phyloP scores from a whole-genome alignment of 2,797 vertebrate species.

The Rhyacichthys aspro region DNA sequence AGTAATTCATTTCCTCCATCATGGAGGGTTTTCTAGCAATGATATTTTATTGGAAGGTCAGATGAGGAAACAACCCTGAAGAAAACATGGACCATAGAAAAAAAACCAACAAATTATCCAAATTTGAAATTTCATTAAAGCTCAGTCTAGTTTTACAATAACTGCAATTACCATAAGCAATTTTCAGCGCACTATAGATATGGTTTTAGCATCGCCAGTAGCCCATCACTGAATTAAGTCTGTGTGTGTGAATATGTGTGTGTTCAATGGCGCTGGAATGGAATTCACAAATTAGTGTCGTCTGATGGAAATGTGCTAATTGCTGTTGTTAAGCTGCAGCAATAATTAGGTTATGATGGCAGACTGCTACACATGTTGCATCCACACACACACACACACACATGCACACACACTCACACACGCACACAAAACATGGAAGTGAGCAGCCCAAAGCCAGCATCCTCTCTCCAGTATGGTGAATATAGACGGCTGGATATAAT shows the following conservation, averaged over 20 bases:
- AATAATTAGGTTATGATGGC: constrained; percentile 84
- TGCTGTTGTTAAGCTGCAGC: constrained; percentile 81
- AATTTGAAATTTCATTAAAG: constrained; percentile 73
- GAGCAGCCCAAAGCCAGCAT: constrained; percentile 49
- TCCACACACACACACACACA: constrained; percentile 19
- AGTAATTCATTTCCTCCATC: too few species aligned
- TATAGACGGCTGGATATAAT: constrained; percentile 62
- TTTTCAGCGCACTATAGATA: constrained; percentile 74
- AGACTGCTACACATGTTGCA: constrained; percentile 64
- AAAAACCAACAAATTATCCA: constrained; percentile 68
- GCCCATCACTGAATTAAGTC: constrained; percentile 63
- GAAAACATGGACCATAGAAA: constrained; percentile 53
- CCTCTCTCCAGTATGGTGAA: constrained; percentile 44
- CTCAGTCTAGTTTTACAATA: constrained; percentile 71
- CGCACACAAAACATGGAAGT: constrained; percentile 15
- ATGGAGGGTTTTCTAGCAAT: constrained; percentile 19
- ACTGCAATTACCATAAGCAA: constrained; percentile 73
- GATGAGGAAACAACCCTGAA: constrained; percentile 50
- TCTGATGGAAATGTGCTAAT: constrained; percentile 84
- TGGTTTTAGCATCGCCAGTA: constrained; percentile 68
- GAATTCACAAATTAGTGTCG: constrained; percentile 81
- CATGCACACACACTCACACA: constrained; percentile 19
- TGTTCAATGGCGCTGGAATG: constrained; percentile 68
- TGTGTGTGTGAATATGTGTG: constrained; percentile 31
- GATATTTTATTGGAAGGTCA: constrained; percentile 45